Evolutionary conservation across 2,888 invertebrate genomes (phyloP), one percentile per base, ranked within the genome.

Genomic region (Euzophera pinguis): DNA sequence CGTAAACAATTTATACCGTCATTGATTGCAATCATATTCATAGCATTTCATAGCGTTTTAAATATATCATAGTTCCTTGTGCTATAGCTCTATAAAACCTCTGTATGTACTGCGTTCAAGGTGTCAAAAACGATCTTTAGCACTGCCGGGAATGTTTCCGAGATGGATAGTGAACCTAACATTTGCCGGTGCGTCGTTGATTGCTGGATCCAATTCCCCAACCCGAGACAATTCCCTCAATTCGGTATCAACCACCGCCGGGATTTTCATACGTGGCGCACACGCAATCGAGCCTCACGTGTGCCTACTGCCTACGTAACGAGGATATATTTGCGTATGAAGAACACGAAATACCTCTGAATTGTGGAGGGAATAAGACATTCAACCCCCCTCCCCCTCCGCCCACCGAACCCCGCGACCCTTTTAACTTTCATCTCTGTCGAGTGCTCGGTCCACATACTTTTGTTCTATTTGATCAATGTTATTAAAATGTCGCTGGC

Each of bases 321-420:
- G 89, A 89, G 88, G 88, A 90, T 88, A 90, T 90, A 90, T 90
- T 90, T 90, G 90, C 90, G 90, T 90, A 90, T 90, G 90, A 90
- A 90, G 89, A 90, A 90, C 89, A 89, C 87, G 90, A 88, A 89
- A 90, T 90, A 90, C 87, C 88, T 90, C 87, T 85, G 88, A 89
- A 88, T 88, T 88, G 90, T 88, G 86, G 88, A 88, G 88, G 87
- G 85, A 88, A 89, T 88, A 88, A 90, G 90, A 88, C 88, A 87
- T 89, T 89, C 87, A 87, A 87, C 88, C 87, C 87, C 74, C 81
- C 80, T 81, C 79, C 77, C 75, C 73, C 63, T 60, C 63, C 61
- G 64, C 65, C 69, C 71, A 67, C 65, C 64, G 61, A 68, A 73
- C 82, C 78, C 73, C 79, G 75, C 86, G 88, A 88, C 90, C 89